A percentile compares a stretch with the other conserved stretches of the same genome.
Conservation (phyloP, 1,140 invertebrate species). For the Drosophila sulfurigaster region DNA sequence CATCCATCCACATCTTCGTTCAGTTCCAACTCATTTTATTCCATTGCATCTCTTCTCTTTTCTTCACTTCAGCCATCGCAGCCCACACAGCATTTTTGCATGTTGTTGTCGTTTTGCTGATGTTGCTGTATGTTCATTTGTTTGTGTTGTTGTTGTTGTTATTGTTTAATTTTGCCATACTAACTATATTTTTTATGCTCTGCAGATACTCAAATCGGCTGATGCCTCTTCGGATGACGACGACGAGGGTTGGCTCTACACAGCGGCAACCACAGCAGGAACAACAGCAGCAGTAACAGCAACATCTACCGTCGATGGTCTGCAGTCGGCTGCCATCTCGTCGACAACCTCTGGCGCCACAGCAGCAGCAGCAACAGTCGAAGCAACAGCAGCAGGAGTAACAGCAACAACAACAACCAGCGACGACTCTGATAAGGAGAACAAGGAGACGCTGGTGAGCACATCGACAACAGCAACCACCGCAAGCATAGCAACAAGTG, state of each 20-base stretch:
- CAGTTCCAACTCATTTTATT: not conserved
- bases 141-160: conserved; percentile 5
- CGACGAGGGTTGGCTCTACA: conserved; percentile 82
- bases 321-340: conserved; percentile 72
- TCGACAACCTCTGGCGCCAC: conserved; percentile 66
- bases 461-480: conserved; percentile 40
- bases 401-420: conserved; percentile 37
- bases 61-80: not conserved
- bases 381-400: not conserved
- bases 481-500: conserved; percentile 21
- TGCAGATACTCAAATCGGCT: conserved; percentile 81
- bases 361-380: conserved; percentile 5
- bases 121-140: not conserved
- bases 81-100: conserved; percentile 47
- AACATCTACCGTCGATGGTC: conserved; percentile 59
- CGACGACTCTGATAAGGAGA: conserved; percentile 84
- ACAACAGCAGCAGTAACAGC: conserved; percentile 31
- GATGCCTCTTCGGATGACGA: conserved; percentile 84
- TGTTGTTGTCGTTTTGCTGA: conserved; percentile 17
- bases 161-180: conserved; percentile 55
- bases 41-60: not conserved
- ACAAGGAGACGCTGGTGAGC: conserved; percentile 70
- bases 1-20: not conserved
- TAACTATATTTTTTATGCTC: conserved; percentile 25
- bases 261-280: conserved; percentile 53